A percentile compares a stretch with the other conserved stretches of the same genome.
Conservation (phyloP, 2,797 vertebrate genomes). For the Scleropages formosus region DNA sequence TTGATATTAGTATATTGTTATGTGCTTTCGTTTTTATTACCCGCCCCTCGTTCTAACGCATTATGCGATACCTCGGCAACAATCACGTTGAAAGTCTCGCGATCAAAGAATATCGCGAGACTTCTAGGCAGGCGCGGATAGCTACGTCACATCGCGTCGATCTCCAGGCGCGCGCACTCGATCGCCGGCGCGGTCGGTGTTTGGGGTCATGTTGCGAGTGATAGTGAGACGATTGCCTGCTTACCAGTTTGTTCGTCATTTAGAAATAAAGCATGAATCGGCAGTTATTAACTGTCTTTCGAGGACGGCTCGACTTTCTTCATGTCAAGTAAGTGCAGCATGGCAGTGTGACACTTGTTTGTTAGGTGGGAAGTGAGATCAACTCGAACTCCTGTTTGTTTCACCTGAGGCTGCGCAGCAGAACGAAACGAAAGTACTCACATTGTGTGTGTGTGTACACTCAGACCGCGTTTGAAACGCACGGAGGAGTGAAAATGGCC, state of each 20-base stretch:
- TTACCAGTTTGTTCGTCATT: constrained; percentile 25
- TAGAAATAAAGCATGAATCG: constrained; percentile 18
- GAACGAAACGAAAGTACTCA: too few relatives aligned
- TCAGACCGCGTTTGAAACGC: too few relatives aligned
- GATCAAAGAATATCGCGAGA: constrained; percentile 6
- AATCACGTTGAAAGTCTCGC: background rate
- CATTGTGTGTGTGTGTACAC: too few relatives aligned
- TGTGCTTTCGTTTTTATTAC: constrained; percentile 14
- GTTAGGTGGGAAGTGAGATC: too few relatives aligned
- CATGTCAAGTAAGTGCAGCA: constrained; percentile 7
- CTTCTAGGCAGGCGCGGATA: background rate
- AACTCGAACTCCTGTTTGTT: too few relatives aligned
- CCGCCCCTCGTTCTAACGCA: too few relatives aligned
- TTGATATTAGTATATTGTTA: too few relatives aligned
- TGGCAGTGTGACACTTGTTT: background rate
- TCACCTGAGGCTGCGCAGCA: too few relatives aligned
- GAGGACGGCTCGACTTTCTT: background rate
- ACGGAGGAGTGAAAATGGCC: too few relatives aligned
- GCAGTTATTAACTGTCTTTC: background rate
- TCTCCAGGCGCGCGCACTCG: background rate
- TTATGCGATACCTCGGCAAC: background rate
- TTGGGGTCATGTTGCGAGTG: constrained; percentile 41
- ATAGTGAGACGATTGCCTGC: constrained; percentile 15
- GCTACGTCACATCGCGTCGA: background rate
- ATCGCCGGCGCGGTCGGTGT: background rate